phyloP scores from a whole-genome alignment of 2,888 invertebrate genomes.

The Nomada hirtipes region DNA sequence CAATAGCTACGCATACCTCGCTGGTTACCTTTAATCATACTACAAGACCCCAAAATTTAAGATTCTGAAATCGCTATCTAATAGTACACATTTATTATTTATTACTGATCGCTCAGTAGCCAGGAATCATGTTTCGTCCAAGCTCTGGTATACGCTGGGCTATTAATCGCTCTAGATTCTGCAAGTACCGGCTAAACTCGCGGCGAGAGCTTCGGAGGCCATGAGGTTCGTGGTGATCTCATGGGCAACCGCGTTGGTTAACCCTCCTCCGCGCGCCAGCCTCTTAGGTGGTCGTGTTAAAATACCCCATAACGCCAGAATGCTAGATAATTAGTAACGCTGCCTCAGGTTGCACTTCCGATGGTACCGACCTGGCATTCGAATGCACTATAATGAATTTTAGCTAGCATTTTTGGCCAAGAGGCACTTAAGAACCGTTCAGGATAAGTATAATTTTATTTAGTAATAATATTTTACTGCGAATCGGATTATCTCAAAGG shows the following conservation, averaged over 20 bases:
- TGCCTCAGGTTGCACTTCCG: constrained; percentile 12
- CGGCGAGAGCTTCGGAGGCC: constrained; percentile 52
- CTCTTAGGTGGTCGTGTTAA: constrained; percentile 60
- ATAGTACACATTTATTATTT: neutral
- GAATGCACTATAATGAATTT: neutral
- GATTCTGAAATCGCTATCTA: too few relatives aligned
- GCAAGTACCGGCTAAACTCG: constrained; percentile 45
- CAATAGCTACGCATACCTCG: too few relatives aligned
- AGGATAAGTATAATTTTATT: neutral
- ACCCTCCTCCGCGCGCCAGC: constrained; percentile 45
- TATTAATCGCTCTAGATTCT: constrained; percentile 42
- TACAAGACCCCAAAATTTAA: too few relatives aligned
- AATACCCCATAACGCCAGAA: constrained; percentile 50
- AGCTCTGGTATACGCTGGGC: neutral
- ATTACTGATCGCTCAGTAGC: neutral
- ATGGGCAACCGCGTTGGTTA: constrained; percentile 67
- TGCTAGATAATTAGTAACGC: constrained; percentile 53
- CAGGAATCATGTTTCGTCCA: constrained; percentile 10
- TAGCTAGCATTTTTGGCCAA: too few relatives aligned
- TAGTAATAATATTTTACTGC: neutral
- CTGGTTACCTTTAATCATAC: too few relatives aligned
- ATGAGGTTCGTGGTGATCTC: constrained; percentile 66
- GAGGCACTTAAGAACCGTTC: too few relatives aligned
- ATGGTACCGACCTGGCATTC: neutral
- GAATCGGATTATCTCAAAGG: neutral